Evolutionary conservation across 2,888 invertebrate genomes (phyloP), one percentile per base, ranked within the genome.

Genomic region (Spodoptera littoralis): DNA sequence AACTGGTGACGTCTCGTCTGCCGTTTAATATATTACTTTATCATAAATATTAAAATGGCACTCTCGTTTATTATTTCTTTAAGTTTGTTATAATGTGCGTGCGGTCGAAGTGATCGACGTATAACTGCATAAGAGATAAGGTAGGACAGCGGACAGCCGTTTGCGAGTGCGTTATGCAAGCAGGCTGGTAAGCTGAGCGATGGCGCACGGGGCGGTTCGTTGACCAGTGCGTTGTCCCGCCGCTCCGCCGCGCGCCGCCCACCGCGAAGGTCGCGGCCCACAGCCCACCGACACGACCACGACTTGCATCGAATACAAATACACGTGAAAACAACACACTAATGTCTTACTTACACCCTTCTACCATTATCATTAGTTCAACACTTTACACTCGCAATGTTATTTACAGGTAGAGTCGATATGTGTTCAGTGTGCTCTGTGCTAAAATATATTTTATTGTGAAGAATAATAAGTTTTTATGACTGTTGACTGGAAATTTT

Each of bases 201-300:
- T 80, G 84, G 84, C 86, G 85, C 82, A 83, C 89, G 84, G 91
- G 91, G 91, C 92, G 90, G 94, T 93, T 94, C 94, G 94, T 91
- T 94, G 94, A 94, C 94, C 94, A 94, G 93, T 88, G 91, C 93
- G 91, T 90, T 87, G 92, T 90, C 91, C 93, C 91, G 89, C 86
- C 91, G 86, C 87, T 83, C 80, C 87, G 82, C 86, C 70, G 73
- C 91, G 51, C 63, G 47, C 74, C 93, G 91, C 92, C 91, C 90
- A 91, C 91, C 90, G 88, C 92, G 93, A 93, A 93, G 94, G 93
- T 92, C 94, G 93, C 91, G 88, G 86, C 89, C 88, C 89, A 86
- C 89, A 85, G 81, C 76, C 71, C 83, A 70, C 80, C 82, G 86
- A 85, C 84, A 84, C 84, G 80, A 82, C 81, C 85, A 83, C 80